Evolutionary conservation across 2,888 invertebrate species (phyloP), one percentile per base, ranked within the genome.

Genomic region (Plebejus anna): DNA sequence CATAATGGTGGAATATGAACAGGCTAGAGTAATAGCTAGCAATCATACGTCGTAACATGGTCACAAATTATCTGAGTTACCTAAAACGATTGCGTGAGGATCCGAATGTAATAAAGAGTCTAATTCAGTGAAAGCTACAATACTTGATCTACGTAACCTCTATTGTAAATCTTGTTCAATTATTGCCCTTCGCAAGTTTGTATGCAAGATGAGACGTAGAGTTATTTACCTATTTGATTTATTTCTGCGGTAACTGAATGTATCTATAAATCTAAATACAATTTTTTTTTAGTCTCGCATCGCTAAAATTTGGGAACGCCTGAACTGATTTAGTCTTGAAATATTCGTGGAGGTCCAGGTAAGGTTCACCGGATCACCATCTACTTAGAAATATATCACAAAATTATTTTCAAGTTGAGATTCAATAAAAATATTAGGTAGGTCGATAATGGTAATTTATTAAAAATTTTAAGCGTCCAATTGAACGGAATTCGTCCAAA

Each of bases 71-170:
- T 86, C 83, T 81, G 83, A 81, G 86, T 91, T 90, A 90, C 89
- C 87, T 90, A 89, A 91, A 90, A 85, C 85, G 79, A 81, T 91
- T 90, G 91, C 92, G 91, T 90, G 91, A 82, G 84, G 83, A 81
- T 84, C 82, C 84, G 84, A 83, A 85, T 88, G 86, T 88, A 88
- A 88, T 85, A 86, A 88, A 88, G 84, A 85, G 87, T 86, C 86
- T 83, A 81, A 83, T 84, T 83, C 83, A 90, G 92, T 90, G 92
- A 92, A 92, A 92, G 92, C 82, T 83, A 79, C 83, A 83, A 90
- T 91, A 88, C 89, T 88, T 83, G 89, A 90, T 89, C 84, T 81
- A 84, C 83, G 89, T 89, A 90, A 90, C 87, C 83, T 81, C 79
- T 84, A 82, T 82, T 86, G 83, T 76, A 86, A 87, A 86, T 76